phyloP scores from a whole-genome alignment of 2,888 invertebrate genomes.

The Leptothorax acervorum region DNA sequence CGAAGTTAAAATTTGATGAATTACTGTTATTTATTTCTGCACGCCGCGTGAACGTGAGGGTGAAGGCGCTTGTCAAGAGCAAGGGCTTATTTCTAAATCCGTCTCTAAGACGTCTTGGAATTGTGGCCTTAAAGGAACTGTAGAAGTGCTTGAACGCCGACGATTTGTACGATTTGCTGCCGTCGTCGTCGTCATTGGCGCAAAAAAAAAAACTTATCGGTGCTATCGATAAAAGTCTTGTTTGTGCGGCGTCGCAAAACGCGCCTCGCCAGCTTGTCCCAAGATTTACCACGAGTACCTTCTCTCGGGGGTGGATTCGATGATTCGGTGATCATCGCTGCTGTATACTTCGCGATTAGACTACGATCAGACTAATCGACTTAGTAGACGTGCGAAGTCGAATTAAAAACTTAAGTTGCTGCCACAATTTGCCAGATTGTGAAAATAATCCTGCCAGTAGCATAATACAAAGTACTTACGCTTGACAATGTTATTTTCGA shows the following conservation, averaged over 20 bases:
- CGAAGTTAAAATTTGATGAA: not conserved
- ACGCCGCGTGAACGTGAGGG: constrained; percentile 11
- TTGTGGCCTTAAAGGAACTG: constrained; percentile 73
- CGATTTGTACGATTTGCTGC: constrained; percentile 1
- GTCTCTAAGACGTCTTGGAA: constrained; percentile 68
- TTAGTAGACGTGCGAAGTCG: not conserved
- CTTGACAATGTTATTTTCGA: not conserved
- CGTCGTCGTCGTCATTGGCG: not conserved
- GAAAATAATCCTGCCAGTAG: not conserved
- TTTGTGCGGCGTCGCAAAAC: not conserved
- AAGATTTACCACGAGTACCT: constrained; percentile 40
- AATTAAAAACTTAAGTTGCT: not conserved
- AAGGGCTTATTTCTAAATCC: constrained; percentile 50
- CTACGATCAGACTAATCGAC: not conserved
- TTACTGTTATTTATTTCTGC: constrained; percentile 22
- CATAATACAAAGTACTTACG: not conserved
- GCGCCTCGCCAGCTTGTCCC: constrained; percentile 1
- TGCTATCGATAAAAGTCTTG: constrained; percentile 30
- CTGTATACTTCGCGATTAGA: not conserved
- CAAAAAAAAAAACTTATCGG: constrained; percentile 32
- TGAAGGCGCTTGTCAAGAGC: constrained; percentile 48
- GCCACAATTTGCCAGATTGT: not conserved
- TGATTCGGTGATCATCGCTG: constrained; percentile 20
- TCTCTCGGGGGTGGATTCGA: constrained; percentile 14
- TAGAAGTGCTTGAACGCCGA: constrained; percentile 60